Percentiles rank a stretch among this genome's conserved stretches.
These are phyloP conservation scores for Ips nitidus DNA, from an alignment of 1,140 invertebrate genomes.

Conservation along the genomic window DNA sequence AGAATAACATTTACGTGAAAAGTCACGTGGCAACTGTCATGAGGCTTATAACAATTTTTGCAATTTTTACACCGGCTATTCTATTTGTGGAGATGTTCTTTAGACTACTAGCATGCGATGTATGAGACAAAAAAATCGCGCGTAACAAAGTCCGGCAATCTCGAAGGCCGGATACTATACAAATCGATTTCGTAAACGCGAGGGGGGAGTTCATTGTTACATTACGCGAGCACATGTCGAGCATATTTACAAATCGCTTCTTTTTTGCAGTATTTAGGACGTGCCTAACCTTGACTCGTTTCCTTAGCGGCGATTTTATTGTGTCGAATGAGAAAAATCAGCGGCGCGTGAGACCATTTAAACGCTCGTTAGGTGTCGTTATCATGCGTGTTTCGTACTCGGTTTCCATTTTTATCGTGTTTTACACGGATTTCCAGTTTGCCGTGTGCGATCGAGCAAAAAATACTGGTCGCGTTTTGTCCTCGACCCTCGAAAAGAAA, in stretches of 20 bases:
- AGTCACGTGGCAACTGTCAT: no score
- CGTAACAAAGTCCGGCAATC: no score
- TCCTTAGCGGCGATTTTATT: conserved; percentile 19
- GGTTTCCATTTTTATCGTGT: conserved; percentile 17
- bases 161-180: no score
- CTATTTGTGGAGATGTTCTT: no score
- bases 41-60: no score
- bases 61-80: no score
- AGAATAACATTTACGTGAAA: no score
- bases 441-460: no score
- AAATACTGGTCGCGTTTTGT: neutral
- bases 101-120: no score
- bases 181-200: neutral
- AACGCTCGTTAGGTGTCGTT: conserved; percentile 23
- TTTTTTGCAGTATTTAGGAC: conserved; percentile 11
- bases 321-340: conserved; percentile 32
- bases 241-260: neutral
- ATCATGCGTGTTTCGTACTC: conserved; percentile 5
- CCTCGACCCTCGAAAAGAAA: neutral
- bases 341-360: conserved; percentile 22
- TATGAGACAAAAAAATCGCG: no score
- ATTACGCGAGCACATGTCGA: neutral
- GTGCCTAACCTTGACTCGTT: conserved; percentile 21
- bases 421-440: neutral
- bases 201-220: neutral